Conservation (phyloP, 1,140 invertebrate species). For the Cephus cinctus region DNA sequence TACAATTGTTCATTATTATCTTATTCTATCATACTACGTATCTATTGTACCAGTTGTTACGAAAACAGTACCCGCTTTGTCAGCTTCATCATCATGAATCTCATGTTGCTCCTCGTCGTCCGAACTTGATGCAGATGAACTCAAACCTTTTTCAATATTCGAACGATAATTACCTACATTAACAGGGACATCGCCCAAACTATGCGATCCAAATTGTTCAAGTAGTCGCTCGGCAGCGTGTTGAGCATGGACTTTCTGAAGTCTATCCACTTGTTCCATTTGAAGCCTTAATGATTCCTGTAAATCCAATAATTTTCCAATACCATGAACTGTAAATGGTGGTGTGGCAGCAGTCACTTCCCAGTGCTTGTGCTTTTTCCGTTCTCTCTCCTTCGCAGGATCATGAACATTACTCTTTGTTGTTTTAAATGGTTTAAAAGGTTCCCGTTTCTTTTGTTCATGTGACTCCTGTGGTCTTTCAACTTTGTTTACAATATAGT, state of each 20-base stretch:
- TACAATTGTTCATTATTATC: not conserved
- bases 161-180: slow-evolving; percentile 31
- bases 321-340: slow-evolving; percentile 54
- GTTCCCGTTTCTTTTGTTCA: slow-evolving; percentile 40
- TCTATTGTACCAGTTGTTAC: slow-evolving; percentile 41
- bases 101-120: slow-evolving; percentile 47
- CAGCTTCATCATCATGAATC: slow-evolving; percentile 51
- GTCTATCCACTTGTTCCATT: slow-evolving; percentile 45
- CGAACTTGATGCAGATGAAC: slow-evolving; percentile 26
- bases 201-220: slow-evolving; percentile 33
- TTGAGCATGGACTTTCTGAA: slow-evolving; percentile 51
- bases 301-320: slow-evolving; percentile 57
- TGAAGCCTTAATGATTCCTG: slow-evolving; percentile 63
- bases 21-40: slow-evolving; percentile 10
- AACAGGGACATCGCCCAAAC: slow-evolving; percentile 22
- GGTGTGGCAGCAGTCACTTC: slow-evolving; percentile 72
- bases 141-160: slow-evolving; percentile 21
- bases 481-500: slow-evolving; percentile 62
- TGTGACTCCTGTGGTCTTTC: slow-evolving; percentile 43
- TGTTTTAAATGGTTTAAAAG: slow-evolving; percentile 67
- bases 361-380: slow-evolving; percentile 64
- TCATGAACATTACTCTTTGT: slow-evolving; percentile 64
- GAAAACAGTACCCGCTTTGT: slow-evolving; percentile 47
- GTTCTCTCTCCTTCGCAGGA: slow-evolving; percentile 61
- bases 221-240: slow-evolving; percentile 52